Evolutionary conservation across 2,888 invertebrate species (phyloP).

Genomic region (Epistrophe eligans): DNA sequence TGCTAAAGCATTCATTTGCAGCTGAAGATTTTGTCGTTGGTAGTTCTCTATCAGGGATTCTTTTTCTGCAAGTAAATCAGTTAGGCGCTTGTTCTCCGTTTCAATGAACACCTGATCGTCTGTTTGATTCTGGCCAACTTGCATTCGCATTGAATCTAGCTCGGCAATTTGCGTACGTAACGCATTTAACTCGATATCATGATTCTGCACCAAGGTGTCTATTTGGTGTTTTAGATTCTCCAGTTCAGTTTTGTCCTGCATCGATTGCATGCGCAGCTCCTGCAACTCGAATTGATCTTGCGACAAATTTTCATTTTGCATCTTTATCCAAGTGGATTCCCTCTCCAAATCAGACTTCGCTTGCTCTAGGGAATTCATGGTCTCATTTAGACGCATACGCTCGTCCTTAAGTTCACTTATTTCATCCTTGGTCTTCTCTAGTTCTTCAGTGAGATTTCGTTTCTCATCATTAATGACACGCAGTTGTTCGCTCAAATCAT

Average conservation of each 20-base stretch:
- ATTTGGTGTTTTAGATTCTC: slow-evolving; percentile 83
- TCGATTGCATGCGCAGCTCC: slow-evolving; percentile 82
- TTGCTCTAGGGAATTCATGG: slow-evolving; percentile 80
- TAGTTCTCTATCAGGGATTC: slow-evolving; percentile 84
- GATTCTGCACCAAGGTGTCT: slow-evolving; percentile 81
- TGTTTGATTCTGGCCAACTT: slow-evolving; percentile 83
- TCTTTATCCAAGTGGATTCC: slow-evolving; percentile 81
- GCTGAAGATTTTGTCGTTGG: slow-evolving; percentile 81
- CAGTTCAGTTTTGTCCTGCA: slow-evolving; percentile 84
- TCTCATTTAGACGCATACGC: slow-evolving; percentile 82
- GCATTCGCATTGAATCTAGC: slow-evolving; percentile 81
- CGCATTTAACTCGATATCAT: slow-evolving; percentile 82
- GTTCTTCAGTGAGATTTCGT: slow-evolving; percentile 85
- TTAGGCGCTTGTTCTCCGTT: slow-evolving; percentile 86
- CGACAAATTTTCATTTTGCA: slow-evolving; percentile 82
- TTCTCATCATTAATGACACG: slow-evolving; percentile 80
- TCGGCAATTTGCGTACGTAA: slow-evolving; percentile 82
- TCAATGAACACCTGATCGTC: slow-evolving; percentile 84
- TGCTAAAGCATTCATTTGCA: slow-evolving; percentile 79
- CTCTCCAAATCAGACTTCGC: slow-evolving; percentile 80
- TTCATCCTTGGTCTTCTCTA: slow-evolving; percentile 86
- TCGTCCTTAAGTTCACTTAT: slow-evolving; percentile 86
- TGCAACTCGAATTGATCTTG: slow-evolving; percentile 83
- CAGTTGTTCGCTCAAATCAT: slow-evolving; percentile 84
- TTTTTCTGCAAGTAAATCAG: slow-evolving; percentile 85